Evolutionary conservation across 2,888 invertebrate species (phyloP).

Genomic region (Elmis aenea): DNA sequence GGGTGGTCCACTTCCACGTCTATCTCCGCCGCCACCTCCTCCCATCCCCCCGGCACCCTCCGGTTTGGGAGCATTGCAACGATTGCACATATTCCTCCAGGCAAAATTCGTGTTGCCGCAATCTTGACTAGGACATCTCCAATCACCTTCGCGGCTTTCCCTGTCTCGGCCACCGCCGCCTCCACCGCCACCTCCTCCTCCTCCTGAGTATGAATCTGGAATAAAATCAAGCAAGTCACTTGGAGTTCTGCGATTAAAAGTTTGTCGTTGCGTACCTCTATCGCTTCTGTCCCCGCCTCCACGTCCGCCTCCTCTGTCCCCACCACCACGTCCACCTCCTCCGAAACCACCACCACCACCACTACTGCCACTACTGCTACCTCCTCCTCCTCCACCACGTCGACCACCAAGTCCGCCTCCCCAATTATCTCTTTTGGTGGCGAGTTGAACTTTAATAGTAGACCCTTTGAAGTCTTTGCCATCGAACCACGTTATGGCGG

Average conservation of each 20-base stretch:
- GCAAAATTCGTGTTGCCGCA: constrained; percentile 94
- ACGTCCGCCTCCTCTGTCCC: constrained; percentile 33
- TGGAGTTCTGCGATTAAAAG: too few species aligned
- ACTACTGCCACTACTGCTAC: constrained; percentile 51
- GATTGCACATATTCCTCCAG: constrained; percentile 91
- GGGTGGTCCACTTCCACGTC: constrained; percentile 43
- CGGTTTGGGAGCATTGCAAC: constrained; percentile 72
- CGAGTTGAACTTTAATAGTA: constrained; percentile 73
- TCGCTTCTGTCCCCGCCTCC: constrained; percentile 28
- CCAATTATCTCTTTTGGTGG: constrained; percentile 46
- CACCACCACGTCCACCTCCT: constrained; percentile 40
- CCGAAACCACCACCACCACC: constrained; percentile 54
- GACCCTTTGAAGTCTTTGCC: constrained; percentile 89
- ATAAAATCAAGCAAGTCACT: too few species aligned
- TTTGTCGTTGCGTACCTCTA: too few species aligned
- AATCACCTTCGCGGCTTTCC: constrained; percentile 84
- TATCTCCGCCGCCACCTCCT: constrained; percentile 39
- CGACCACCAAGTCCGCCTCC: constrained; percentile 46
- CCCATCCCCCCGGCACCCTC: constrained; percentile 56
- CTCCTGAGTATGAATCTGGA: too few species aligned
- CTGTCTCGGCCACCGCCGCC: constrained; percentile 60
- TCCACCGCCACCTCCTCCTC: constrained; percentile 50
- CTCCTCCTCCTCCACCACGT: constrained; percentile 50
- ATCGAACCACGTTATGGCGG: constrained; percentile 96
- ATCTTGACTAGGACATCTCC: constrained; percentile 80